phyloP scores from a whole-genome alignment of 1,140 invertebrate species.

The Asobara japonica region DNA sequence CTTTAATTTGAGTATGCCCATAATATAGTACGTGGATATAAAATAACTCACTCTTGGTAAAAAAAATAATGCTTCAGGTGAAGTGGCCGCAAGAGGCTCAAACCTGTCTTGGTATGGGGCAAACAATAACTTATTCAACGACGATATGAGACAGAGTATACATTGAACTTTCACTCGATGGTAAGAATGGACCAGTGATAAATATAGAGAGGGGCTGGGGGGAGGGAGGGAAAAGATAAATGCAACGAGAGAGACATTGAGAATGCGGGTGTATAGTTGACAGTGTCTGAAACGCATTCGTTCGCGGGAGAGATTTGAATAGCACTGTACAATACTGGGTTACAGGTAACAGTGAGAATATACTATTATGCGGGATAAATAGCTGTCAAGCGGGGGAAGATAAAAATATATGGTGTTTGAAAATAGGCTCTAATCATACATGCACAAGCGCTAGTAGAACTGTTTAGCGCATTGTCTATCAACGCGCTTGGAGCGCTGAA shows the following conservation, averaged over 20 bases:
- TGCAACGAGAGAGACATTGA: conserved; percentile 1
- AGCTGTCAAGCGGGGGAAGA: neutral
- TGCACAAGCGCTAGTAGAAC: neutral
- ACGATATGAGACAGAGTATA: conserved; percentile 20
- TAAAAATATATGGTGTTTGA: neutral
- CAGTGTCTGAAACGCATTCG: conserved; percentile 13
- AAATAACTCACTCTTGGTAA: neutral
- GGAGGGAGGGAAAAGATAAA: neutral
- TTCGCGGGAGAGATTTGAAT: neutral
- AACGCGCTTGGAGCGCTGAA: neutral
- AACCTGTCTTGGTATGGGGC: conserved; percentile 15
- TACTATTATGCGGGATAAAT: conserved; percentile 8
- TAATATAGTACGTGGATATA: neutral
- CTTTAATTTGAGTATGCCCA: neutral
- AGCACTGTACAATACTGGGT: neutral
- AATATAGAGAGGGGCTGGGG: too few relatives aligned
- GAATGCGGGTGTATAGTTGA: conserved; percentile 4
- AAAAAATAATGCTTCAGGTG: neutral
- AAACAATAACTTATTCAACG: conserved; percentile 28
- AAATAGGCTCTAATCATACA: neutral
- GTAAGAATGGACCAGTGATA: too few relatives aligned
- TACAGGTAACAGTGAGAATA: neutral
- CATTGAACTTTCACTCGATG: conserved; percentile 21
- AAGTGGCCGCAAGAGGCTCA: neutral
- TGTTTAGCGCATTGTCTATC: neutral